Base-by-base conservation (phyloP, 2,797 vertebrate genomes). In the Chelon labrosus region DNA sequence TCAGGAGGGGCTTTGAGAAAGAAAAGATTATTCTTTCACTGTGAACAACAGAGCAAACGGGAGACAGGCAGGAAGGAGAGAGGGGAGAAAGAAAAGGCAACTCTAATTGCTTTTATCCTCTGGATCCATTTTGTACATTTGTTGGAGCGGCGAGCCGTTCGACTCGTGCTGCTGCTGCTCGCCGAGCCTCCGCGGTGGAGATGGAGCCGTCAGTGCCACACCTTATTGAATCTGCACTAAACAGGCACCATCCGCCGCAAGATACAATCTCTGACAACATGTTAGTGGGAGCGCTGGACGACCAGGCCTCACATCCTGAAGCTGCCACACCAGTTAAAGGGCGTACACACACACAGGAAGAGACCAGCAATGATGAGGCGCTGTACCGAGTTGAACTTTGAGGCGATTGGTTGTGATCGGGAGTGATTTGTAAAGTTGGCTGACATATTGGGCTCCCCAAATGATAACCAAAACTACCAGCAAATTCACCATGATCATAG, bases 161-260 rank as follows among this genome's bases (percentile, higher is more conserved):
- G 25, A 27, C 25, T 27, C 25, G 53, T 27, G 66, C 49, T 10
- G 67, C 65, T 67, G 70, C 58, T 10, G 44, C 44, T 76, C 68
- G 2, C 54, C 0, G 11, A 51, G 74, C 44, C 54, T 19, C 16
- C 50, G 7, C 52, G 8, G 52, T 27, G 53, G 64, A 63, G 74
- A 82, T 66, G 76, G 77, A 85, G 82, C 61, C 57, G 17, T 75
- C 75, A 72, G 44, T 41, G 81, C 73, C 70, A 35, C 70, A 57
- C 69, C 68, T 82, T 79, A 80, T 77, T 82, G 71, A 78, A 85
- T 83, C 77, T 52, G 66, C 72, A 46, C 50, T n/a, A 25, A 75
- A 39, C 77, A 83, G 79, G 46, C 50, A 62, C 52, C 75, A 25
- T 65, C 73, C 55, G 8, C 63, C 46, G 10, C 49, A 7, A 78